phyloP scores from a whole-genome alignment of 2,797 vertebrate genomes.

The Sebastes taczanowskii region DNA sequence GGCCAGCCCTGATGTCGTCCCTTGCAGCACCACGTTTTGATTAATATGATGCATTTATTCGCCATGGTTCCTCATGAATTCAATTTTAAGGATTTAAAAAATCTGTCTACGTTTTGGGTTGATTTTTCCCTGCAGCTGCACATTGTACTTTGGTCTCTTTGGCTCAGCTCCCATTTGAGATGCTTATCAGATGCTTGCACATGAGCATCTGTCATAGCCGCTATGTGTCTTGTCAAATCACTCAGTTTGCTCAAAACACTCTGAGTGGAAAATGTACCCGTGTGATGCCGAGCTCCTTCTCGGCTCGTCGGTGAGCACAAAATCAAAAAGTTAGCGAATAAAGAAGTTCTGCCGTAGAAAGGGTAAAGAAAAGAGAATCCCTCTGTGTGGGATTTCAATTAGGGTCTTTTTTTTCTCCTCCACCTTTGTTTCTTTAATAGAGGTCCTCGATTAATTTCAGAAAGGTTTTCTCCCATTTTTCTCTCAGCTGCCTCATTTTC shows the following conservation, averaged over 20 bases:
- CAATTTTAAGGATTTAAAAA: slow-evolving; percentile 33
- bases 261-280: slow-evolving; percentile 26
- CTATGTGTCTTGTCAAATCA: slow-evolving; percentile 54
- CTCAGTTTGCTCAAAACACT: slow-evolving; percentile 33
- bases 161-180: slow-evolving; percentile 44
- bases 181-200: slow-evolving; percentile 48
- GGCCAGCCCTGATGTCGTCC: not conserved
- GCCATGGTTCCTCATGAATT: slow-evolving; percentile 22
- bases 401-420: slow-evolving; percentile 45
- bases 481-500: slow-evolving; percentile 68
- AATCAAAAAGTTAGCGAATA: slow-evolving; percentile 55
- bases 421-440: slow-evolving; percentile 76
- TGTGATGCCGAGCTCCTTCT: slow-evolving; percentile 27
- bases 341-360: slow-evolving; percentile 55
- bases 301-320: slow-evolving; percentile 12
- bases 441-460: slow-evolving; percentile 74
- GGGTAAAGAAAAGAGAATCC: slow-evolving; percentile 48
- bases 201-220: slow-evolving; percentile 55
- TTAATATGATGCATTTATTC: slow-evolving; percentile 33
- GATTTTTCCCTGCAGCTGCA: slow-evolving; percentile 39
- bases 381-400: slow-evolving; percentile 73
- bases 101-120: slow-evolving; percentile 27
- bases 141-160: slow-evolving; percentile 32
- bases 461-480: slow-evolving; percentile 68
- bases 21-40: slow-evolving; percentile 15